Evolutionary conservation across 1,140 invertebrate species (phyloP), one percentile per base, ranked within the genome.

Genomic region (Camponotus floridanus): DNA sequence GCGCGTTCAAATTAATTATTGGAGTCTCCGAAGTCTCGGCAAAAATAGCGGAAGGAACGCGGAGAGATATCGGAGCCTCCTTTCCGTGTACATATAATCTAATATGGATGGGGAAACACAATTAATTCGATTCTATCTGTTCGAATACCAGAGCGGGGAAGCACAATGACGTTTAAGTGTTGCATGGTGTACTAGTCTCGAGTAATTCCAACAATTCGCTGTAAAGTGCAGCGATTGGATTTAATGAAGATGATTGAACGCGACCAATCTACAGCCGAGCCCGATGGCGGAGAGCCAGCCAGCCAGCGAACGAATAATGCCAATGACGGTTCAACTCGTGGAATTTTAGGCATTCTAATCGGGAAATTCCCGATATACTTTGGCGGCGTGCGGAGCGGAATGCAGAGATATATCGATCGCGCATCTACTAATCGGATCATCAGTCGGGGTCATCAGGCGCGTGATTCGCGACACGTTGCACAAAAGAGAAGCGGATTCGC

Each of bases 341-440:
- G 92, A 93, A 94, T 93, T 91, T 87, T 84, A 80, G 90, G 91
- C 93, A 94, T 94, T 94, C 92, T 92, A 94, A 94, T 94, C 93
- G 92, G 84, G 90, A 93, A 94, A 94, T 94, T 94, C 93, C 92
- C 71, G 61, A 91, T 92, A 90, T 91, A 94, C 91, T 90, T 91
- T 91, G 87, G 80, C 86, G 88, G 86, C 88, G 87, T 83, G 85
- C 86, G 45, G 26, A 36, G 65, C 80, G 90, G 89, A 92, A 94
- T 90, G 85, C 88, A 81, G 79, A 73, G 86, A 92, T 92, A 88
- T 91, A 86, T 88, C 86, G 89, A 90, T 87, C 79, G 18, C 13
- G 31, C 18, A 21, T 15, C 48, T 59, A 55, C 48, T 78, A 65
- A 79, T 55, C 76, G 48, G 31, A 57, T 76, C 26, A 26, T 1